These are phyloP conservation scores for Dusona sp. DNA, from an alignment of 2,888 invertebrate species.

Conservation along the genomic window DNA sequence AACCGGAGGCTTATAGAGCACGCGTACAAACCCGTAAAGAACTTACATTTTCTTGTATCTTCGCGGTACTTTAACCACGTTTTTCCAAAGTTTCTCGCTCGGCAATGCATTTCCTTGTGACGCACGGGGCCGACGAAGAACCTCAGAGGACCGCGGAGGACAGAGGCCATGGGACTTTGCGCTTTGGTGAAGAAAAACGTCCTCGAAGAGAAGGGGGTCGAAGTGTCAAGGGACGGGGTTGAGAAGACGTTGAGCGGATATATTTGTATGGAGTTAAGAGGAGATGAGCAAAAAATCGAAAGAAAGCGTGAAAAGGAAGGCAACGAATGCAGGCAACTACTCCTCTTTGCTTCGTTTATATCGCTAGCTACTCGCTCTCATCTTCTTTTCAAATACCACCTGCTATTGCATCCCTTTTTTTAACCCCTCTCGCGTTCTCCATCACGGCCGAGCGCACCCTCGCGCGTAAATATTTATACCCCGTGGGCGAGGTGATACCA, in stretches of 20 bases:
- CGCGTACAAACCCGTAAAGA: too few species aligned
- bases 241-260: neutral
- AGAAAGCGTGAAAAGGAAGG: neutral
- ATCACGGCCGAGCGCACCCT: constrained; percentile 63
- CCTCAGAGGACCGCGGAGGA: too few species aligned
- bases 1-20: too few species aligned
- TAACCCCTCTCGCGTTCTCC: constrained; percentile 27
- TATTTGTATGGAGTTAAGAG: neutral
- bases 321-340: neutral
- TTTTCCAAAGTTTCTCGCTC: neutral
- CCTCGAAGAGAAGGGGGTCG: too few species aligned
- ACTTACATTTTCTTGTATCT: too few species aligned
- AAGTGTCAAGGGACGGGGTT: neutral
- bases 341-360: neutral
- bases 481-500: constrained; percentile 39
- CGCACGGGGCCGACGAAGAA: too few species aligned
- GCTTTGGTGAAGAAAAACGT: too few species aligned
- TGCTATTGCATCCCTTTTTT: neutral
- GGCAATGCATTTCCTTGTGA: neutral
- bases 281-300: constrained; percentile 16
- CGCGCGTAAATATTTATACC: constrained; percentile 73
- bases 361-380: too few species aligned
- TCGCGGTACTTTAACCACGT: too few species aligned
- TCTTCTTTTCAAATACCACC: constrained; percentile 28
- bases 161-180: too few species aligned